Evolutionary conservation across 2,113 vertebrate genomes (phyloP), one percentile per base, ranked within the genome.

Genomic region (Malurus alboscapulatus): DNA sequence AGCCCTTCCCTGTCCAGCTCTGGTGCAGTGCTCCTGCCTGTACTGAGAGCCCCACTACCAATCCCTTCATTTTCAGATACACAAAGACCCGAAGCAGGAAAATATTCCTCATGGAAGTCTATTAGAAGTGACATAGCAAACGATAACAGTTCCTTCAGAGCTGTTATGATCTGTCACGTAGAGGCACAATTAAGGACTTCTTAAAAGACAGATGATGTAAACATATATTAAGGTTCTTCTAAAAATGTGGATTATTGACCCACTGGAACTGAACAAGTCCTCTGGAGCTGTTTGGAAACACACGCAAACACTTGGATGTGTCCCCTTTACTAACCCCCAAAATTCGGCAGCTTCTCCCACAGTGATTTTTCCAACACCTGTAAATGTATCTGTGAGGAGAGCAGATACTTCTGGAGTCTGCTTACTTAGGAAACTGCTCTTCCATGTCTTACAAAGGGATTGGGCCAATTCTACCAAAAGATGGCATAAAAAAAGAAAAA

Each of bases 231-330:
- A 42, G 17, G 30, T 21, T 40, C 29, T 82, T 75, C 40, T 82
- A 53, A 48, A 75, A 75, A 61, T 15, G 25, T 34, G 51, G 29
- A 51, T 84, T 82, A 79, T 17, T 84, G 78, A 93, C 72, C 84
- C 80, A 48, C 38, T 45, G 72, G 78, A 94, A 72, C 32, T 0
- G 0, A 84, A 73, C 5, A 59, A 36, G 34, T 93, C 58, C 68
- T 86, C 75, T 50, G 81, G 84, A 96, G 68, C 65, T 81, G n/a
- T 47, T 94, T 53, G 44, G 59, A 88, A 95, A 91, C 21, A 76
- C 42, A 16, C 24, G 68, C 17, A 50, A 92, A 75, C 47, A 20
- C 73, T 67, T 40, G 2, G 8, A 86, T 88, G 80, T 0, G 1
- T 24, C 48, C 59, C 55, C 51, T 55, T 47, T 58, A 54, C 36